Evolutionary conservation across 2,113 vertebrate species (phyloP).

Genomic region (Serilophus lunatus): DNA sequence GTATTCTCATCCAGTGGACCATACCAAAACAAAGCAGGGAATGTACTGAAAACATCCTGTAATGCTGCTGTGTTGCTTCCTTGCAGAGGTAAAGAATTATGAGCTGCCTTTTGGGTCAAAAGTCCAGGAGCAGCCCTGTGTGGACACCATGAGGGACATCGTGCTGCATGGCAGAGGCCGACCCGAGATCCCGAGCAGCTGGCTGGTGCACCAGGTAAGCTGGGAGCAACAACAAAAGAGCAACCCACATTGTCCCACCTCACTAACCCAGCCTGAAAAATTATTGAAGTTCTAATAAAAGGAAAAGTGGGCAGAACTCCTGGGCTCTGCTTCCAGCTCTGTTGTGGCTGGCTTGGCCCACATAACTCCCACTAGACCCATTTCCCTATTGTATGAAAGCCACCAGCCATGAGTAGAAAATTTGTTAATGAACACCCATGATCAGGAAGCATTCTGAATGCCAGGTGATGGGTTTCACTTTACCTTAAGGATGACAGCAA

Average conservation of each 20-base stretch:
- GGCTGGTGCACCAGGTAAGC: constrained; percentile 82
- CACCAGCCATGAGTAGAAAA: not conserved
- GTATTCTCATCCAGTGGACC: not conserved
- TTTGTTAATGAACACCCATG: not conserved
- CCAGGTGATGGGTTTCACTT: not conserved
- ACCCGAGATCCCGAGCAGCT: constrained; percentile 81
- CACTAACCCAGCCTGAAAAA: not conserved
- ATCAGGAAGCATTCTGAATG: not conserved
- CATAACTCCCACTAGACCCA: not conserved
- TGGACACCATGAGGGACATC: constrained; percentile 90
- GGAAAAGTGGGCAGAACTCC: not conserved
- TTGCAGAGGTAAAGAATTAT: constrained; percentile 83
- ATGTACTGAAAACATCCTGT: not conserved
- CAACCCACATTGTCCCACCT: not conserved
- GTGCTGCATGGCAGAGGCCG: constrained; percentile 86
- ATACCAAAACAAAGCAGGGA: not conserved
- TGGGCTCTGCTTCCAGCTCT: not conserved
- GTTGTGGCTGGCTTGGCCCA: not conserved
- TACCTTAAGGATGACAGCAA: not conserved
- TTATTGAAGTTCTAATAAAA: not conserved
- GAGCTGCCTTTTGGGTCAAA: constrained; percentile 85
- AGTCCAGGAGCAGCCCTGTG: constrained; percentile 86
- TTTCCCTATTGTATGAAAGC: not conserved
- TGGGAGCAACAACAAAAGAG: not conserved
- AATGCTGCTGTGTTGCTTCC: not conserved